Conservation (phyloP, 1,140 invertebrate genomes). For the Thaumetopoea pityocampa region DNA sequence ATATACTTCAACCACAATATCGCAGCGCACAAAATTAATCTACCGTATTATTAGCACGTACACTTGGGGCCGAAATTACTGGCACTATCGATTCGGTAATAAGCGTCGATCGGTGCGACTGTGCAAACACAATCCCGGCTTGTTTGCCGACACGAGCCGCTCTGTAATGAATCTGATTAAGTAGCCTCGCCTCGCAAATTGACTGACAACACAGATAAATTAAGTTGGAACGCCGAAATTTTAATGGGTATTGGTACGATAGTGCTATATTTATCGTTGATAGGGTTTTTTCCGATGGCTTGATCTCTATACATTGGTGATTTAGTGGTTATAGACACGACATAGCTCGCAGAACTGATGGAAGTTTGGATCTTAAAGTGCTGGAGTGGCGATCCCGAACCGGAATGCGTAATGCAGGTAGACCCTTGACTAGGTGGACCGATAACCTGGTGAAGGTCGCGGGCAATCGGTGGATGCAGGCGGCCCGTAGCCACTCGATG, state of each 20-base stretch:
- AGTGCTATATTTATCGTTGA: not conserved
- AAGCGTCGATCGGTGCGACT: constrained; percentile 11
- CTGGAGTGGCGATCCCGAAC: too few species aligned
- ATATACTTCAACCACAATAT: not conserved
- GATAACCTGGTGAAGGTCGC: too few species aligned
- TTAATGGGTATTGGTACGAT: constrained; percentile 1
- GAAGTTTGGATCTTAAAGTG: too few species aligned
- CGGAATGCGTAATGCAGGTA: too few species aligned
- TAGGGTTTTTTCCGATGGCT: not conserved
- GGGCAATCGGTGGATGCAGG: too few species aligned
- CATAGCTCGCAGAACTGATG: too few species aligned
- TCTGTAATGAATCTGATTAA: constrained; percentile 53
- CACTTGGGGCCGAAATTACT: constrained; percentile 23
- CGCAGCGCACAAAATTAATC: constrained; percentile 3
- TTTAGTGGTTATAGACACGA: too few species aligned
- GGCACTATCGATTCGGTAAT: constrained; percentile 27
- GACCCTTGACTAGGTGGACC: too few species aligned
- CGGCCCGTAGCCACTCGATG: too few species aligned
- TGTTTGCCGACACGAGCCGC: constrained; percentile 33
- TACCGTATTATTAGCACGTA: constrained; percentile 14
- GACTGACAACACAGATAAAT: constrained; percentile 24
- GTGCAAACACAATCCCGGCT: constrained; percentile 28
- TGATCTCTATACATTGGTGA: too few species aligned
- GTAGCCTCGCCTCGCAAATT: constrained; percentile 40
- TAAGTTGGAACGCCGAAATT: constrained; percentile 14